phyloP scores from a whole-genome alignment of 2,888 invertebrate genomes.

The Apodemia zela region DNA sequence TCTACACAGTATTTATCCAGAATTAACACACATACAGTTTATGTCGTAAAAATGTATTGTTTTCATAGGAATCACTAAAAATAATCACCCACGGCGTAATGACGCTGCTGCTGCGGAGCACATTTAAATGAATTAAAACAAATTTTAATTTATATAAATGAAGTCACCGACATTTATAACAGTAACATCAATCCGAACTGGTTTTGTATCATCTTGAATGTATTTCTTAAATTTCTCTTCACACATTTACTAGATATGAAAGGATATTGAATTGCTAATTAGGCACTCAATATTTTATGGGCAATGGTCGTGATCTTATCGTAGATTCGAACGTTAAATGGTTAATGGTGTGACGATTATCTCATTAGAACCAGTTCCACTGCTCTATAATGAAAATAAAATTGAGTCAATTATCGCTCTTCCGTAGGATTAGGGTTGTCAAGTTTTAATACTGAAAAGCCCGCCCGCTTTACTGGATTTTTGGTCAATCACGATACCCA shows the following conservation, averaged over 20 bases:
- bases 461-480: too few relatives aligned
- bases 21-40: too few relatives aligned
- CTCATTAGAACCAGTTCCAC: slow-evolving; percentile 5
- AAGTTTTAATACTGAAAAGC: background rate
- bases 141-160: background rate
- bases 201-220: background rate
- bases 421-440: background rate
- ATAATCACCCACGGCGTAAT: too few relatives aligned
- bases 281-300: slow-evolving; percentile 3
- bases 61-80: too few relatives aligned
- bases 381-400: slow-evolving; percentile 1
- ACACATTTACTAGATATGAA: background rate
- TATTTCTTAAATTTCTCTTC: background rate
- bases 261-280: slow-evolving; percentile 10
- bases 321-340: slow-evolving; percentile 1
- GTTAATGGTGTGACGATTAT: slow-evolving; percentile 8
- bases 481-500: too few relatives aligned
- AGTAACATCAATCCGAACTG: background rate
- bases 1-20: too few relatives aligned
- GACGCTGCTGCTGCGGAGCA: too few relatives aligned
- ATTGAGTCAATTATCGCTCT: background rate
- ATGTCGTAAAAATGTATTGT: too few relatives aligned
- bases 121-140: too few relatives aligned
- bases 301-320: background rate
- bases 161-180: background rate